These are phyloP conservation scores for Zingel zingel DNA, from an alignment of 2,113 vertebrate species.

Conservation along the genomic window DNA sequence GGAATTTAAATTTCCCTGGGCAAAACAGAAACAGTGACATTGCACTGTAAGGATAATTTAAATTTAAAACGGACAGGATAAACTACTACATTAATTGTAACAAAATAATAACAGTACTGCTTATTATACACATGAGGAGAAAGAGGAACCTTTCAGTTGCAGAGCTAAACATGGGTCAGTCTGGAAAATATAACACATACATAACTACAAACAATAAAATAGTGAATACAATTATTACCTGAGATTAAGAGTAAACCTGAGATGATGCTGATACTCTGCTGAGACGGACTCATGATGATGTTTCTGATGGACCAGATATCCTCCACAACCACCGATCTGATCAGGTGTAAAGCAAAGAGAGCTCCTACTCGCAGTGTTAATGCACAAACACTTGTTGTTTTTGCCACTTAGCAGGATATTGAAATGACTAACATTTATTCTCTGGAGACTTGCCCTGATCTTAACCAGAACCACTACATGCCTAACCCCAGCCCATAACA, in stretches of 20 bases:
- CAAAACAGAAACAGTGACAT: background rate
- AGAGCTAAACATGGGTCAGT: background rate
- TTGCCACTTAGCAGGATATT: background rate
- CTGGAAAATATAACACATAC: background rate
- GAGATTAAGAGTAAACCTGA: slow-evolving; percentile 61
- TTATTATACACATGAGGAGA: background rate
- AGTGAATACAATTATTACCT: slow-evolving; percentile 71
- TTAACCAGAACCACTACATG: background rate
- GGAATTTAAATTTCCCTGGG: background rate
- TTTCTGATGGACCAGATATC: background rate
- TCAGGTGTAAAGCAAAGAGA: background rate
- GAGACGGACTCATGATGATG: slow-evolving; percentile 66
- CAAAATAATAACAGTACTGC: background rate
- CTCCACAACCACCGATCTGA: background rate
- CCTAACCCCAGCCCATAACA: background rate
- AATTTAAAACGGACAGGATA: background rate
- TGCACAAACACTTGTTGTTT: slow-evolving; percentile 18
- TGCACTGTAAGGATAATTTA: background rate
- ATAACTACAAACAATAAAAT: background rate
- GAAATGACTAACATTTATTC: slow-evolving; percentile 7
- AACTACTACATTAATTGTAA: background rate
- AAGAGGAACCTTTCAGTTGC: background rate
- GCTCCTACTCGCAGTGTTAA: background rate
- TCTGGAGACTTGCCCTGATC: slow-evolving; percentile 18
- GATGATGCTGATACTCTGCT: slow-evolving; percentile 31